Evolutionary conservation across 2,888 invertebrate species (phyloP), one percentile per base, ranked within the genome.

Genomic region (Metellina segmentata): DNA sequence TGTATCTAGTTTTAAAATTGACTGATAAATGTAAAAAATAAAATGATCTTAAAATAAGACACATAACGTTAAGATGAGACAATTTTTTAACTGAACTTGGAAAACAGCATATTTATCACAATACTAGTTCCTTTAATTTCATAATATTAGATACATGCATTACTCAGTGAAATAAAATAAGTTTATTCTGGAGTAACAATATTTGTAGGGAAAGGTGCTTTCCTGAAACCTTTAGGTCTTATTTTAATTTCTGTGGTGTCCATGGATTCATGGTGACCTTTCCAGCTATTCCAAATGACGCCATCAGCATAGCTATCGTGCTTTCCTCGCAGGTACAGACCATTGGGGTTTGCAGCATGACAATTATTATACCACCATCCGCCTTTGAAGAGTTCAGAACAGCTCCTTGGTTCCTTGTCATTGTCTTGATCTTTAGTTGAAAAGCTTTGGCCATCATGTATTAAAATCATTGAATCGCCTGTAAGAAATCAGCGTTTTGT

Each of bases 311-410:
- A 94, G 6, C 93, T 93, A 0, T 74, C 82, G 69, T 94, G 94
- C 19, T 89, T 61, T 34, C 94, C 94, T 9, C 85, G 87, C 13
- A 94, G 88, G 82, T 94, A 94, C 19, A 92, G 81, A 1, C 94
- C 94, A 89, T 94, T 94, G 4, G 94, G 93, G 88, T 94, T 94
- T 7, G 94, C 91, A 48, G 81, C 13, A 70, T 94, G 94, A 81
- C 94, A 94, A 6, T 70, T 71, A 1, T 88, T 93, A 85, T 94
- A 94, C 94, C 94, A 94, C 94, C 94, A 94, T 7, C 92, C 94
- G 0, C 94, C 94, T 81, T 93, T 93, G 77, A 82, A 94, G 6
- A 8, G 13, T n/a, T 79, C 61, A 7, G 94, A 93, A 88, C 94
- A 94, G 20, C 79, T 85, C 19, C 51, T 70, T 61, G 81, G 8